These are phyloP conservation scores for Papilio helenus DNA, from an alignment of 1,140 invertebrate genomes.

Conservation along the genomic window DNA sequence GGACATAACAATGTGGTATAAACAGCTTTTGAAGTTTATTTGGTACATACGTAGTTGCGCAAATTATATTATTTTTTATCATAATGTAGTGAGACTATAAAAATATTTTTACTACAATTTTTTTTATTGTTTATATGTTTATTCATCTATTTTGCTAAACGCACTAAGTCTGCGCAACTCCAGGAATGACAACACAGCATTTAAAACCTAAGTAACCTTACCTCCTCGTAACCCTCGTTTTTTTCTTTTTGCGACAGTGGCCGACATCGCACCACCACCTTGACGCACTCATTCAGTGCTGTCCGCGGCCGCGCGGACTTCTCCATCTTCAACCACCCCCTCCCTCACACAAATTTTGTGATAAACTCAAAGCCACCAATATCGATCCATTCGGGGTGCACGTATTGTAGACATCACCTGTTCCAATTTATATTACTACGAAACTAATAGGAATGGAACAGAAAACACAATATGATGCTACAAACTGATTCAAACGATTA, in stretches of 20 bases:
- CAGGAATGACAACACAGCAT: slow-evolving; percentile 62
- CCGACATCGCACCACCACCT: slow-evolving; percentile 95
- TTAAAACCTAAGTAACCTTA: slow-evolving; percentile 80
- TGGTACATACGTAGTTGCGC: neutral
- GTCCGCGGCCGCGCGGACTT: slow-evolving; percentile 79
- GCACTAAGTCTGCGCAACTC: slow-evolving; percentile 67
- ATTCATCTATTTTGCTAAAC: slow-evolving; percentile 47
- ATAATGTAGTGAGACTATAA: neutral
- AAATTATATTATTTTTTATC: neutral
- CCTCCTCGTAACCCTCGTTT: slow-evolving; percentile 87
- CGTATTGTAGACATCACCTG: slow-evolving; percentile 71
- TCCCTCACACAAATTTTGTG: slow-evolving; percentile 57
- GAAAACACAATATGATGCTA: slow-evolving; percentile 47
- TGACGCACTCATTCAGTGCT: slow-evolving; percentile 89
- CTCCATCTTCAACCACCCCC: slow-evolving; percentile 72
- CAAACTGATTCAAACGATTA: slow-evolving; percentile 55
- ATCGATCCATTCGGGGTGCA: slow-evolving; percentile 80
- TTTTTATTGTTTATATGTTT: slow-evolving; percentile 21
- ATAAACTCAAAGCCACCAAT: slow-evolving; percentile 72
- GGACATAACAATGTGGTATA: neutral
- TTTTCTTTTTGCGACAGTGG: slow-evolving; percentile 94
- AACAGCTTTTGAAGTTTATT: neutral
- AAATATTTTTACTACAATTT: neutral
- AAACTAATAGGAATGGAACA: slow-evolving; percentile 44
- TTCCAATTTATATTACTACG: slow-evolving; percentile 51